Evolutionary conservation across 2,888 invertebrate species (phyloP).

Genomic region (Eupithecia inturbata): DNA sequence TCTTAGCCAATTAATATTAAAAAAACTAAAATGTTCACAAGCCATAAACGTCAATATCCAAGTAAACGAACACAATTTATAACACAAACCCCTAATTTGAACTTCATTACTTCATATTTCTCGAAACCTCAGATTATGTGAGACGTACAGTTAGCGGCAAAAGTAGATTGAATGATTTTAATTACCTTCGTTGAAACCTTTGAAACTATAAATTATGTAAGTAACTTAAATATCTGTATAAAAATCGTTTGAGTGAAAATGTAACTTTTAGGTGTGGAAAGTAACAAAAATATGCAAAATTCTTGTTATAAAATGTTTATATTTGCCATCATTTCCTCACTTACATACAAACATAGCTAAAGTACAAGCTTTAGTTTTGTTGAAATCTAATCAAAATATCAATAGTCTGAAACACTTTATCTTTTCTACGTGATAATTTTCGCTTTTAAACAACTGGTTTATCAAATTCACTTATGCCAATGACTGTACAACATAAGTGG

Average conservation of each 20-base stretch:
- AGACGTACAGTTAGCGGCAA: constrained; percentile 32
- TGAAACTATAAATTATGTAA: background rate
- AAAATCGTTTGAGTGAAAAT: no score
- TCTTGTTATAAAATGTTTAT: background rate
- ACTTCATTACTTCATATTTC: constrained; percentile 73
- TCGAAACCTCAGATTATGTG: constrained; percentile 46
- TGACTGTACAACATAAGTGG: constrained; percentile 48
- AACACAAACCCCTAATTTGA: constrained; percentile 57
- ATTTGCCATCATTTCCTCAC: background rate
- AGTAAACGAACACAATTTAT: constrained; percentile 54
- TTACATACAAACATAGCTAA: background rate
- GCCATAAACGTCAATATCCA: constrained; percentile 49
- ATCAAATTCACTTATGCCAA: constrained; percentile 39
- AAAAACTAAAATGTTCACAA: constrained; percentile 39
- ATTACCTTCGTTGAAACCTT: background rate
- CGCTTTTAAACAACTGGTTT: background rate
- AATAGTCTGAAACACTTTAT: background rate
- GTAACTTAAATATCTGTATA: background rate
- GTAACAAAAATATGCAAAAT: background rate
- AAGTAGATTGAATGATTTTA: background rate
- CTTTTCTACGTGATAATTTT: background rate
- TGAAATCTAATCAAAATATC: background rate
- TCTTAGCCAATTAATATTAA: constrained; percentile 6
- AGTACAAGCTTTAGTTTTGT: background rate
- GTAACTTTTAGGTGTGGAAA: background rate